Evolutionary conservation across 2,113 vertebrate species (phyloP).

Genomic region (Ophthalmolycus amberensis): DNA sequence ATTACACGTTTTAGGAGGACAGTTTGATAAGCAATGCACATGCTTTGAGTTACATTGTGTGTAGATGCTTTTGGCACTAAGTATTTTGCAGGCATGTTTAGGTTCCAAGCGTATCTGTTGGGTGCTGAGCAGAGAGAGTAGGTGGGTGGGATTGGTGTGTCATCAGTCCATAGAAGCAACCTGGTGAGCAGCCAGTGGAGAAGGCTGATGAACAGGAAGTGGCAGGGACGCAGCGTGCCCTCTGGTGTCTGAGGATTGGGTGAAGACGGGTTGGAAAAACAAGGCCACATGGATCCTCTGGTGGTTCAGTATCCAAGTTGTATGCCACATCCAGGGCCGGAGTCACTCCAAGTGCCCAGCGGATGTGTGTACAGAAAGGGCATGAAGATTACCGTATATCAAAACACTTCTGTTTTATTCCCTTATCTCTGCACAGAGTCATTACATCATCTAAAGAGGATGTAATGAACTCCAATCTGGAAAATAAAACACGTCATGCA

Average conservation of each 20-base stretch:
- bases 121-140: constrained; percentile 15
- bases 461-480: constrained; percentile 9
- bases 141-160: constrained; percentile 37
- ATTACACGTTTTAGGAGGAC: constrained; percentile 11
- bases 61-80: background rate
- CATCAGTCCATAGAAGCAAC: constrained; percentile 46
- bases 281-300: constrained; percentile 35
- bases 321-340: constrained; percentile 2
- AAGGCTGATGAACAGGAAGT: constrained; percentile 79
- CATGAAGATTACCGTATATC: constrained; percentile 31
- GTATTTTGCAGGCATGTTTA: constrained; percentile 29
- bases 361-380: constrained; percentile 14
- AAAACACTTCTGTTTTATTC: constrained; percentile 41
- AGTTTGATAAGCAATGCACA: background rate
- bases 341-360: constrained; percentile 8
- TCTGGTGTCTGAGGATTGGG: constrained; percentile 47
- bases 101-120: constrained; percentile 28
- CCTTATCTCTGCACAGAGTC: constrained; percentile 24
- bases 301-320: constrained; percentile 16
- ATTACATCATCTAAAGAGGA: constrained; percentile 28
- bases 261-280: constrained; percentile 18
- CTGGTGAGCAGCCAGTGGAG: constrained; percentile 57
- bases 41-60: background rate
- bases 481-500: constrained; percentile 11
- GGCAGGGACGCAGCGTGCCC: constrained; percentile 64